These are phyloP conservation scores for Hylaeus anthracinus DNA, from an alignment of 1,140 invertebrate genomes.

Conservation along the genomic window DNA sequence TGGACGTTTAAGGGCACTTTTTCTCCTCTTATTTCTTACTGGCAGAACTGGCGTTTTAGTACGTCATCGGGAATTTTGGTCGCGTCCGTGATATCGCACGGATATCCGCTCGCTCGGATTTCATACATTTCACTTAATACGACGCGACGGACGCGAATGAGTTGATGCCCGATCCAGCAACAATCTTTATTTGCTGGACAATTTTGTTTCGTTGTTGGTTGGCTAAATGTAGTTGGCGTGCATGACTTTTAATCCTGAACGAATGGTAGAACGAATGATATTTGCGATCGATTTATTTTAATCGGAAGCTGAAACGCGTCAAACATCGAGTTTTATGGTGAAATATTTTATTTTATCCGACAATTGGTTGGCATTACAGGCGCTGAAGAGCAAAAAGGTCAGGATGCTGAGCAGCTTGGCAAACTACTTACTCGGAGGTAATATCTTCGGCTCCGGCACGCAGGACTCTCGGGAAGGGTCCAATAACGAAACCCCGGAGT, in stretches of 20 bases:
- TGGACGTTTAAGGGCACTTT: too few relatives aligned
- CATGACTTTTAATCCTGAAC: not conserved
- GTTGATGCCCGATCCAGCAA: too few relatives aligned
- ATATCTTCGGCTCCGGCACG: slow-evolving; percentile 64
- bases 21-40: too few relatives aligned
- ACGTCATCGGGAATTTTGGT: too few relatives aligned
- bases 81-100: too few relatives aligned
- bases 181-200: not conserved
- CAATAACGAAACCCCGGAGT: slow-evolving; percentile 68
- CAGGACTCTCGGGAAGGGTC: slow-evolving; percentile 68
- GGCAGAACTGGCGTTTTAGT: too few relatives aligned
- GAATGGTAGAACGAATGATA: not conserved
- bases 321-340: not conserved
- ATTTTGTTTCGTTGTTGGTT: too few relatives aligned
- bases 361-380: slow-evolving; percentile 45
- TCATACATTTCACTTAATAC: too few relatives aligned
- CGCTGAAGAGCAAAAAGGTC: slow-evolving; percentile 60
- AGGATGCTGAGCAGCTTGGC: slow-evolving; percentile 83
- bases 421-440: slow-evolving; percentile 80
- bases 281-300: not conserved
- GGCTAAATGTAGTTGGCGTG: not conserved
- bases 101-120: too few relatives aligned
- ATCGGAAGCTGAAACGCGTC: not conserved
- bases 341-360: not conserved
- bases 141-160: too few relatives aligned